These are phyloP conservation scores for Erebia aethiops DNA, from an alignment of 2,888 invertebrate genomes.

Conservation along the genomic window DNA sequence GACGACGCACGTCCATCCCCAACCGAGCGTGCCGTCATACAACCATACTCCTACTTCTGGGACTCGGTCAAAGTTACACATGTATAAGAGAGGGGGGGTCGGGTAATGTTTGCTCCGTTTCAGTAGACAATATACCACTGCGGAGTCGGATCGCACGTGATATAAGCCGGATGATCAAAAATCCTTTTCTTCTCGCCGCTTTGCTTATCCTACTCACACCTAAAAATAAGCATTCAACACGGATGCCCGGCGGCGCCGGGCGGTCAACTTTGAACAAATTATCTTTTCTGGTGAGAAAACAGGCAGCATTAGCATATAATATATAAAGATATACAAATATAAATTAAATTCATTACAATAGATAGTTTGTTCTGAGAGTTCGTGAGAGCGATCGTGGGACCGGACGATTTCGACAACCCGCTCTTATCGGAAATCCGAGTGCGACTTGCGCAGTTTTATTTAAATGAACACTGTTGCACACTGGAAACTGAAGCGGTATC, in stretches of 20 bases:
- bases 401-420: conserved; percentile 71
- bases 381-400: conserved; percentile 41
- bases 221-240: conserved; percentile 80
- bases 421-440: conserved; percentile 54
- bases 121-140: conserved; percentile 73
- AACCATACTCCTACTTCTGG: not conserved
- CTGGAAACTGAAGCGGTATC: not conserved
- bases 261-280: conserved; percentile 80
- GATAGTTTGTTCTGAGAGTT: conserved; percentile 81
- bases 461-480: conserved; percentile 12
- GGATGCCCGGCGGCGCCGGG: conserved; percentile 56
- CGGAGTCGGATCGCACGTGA: conserved; percentile 63
- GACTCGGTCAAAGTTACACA: not conserved
- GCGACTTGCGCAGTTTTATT: conserved; percentile 9
- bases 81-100: conserved; percentile 34
- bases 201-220: conserved; percentile 74
- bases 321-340: conserved; percentile 30
- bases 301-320: conserved; percentile 49
- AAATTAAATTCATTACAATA: conserved; percentile 42
- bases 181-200: conserved; percentile 84
- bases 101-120: conserved; percentile 80
- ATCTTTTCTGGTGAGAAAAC: conserved; percentile 64
- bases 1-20: not conserved
- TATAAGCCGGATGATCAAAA: conserved; percentile 85
- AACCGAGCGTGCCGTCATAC: not conserved